phyloP scores from a whole-genome alignment of 2,797 vertebrate genomes.

The Tangara arthus region DNA sequence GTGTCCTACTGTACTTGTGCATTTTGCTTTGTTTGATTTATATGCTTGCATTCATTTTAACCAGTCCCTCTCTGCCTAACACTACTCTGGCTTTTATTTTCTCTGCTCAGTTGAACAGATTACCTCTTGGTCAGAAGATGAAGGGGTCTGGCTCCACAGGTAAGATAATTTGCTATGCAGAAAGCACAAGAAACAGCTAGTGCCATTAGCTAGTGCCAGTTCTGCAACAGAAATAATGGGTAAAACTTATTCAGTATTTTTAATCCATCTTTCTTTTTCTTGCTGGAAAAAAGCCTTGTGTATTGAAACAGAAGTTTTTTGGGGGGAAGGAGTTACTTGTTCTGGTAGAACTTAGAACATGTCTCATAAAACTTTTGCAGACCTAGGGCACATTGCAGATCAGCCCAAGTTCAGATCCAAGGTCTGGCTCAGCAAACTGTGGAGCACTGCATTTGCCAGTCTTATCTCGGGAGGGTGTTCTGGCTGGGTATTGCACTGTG shows the following conservation, averaged over 20 bases:
- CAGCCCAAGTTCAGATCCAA: background rate
- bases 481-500: background rate
- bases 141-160: background rate
- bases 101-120: background rate
- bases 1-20: background rate
- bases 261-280: background rate
- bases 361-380: background rate
- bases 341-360: background rate
- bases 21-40: background rate
- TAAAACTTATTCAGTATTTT: background rate
- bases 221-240: background rate
- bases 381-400: background rate
- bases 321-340: background rate
- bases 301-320: background rate
- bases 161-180: background rate
- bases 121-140: background rate
- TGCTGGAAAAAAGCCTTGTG: background rate
- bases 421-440: background rate
- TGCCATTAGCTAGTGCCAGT: background rate
- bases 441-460: background rate
- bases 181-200: background rate
- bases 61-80: background rate
- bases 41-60: background rate
- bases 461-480: background rate
- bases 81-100: background rate